These are phyloP conservation scores for Pionites leucogaster DNA, from an alignment of 2,113 vertebrate species.

Conservation along the genomic window DNA sequence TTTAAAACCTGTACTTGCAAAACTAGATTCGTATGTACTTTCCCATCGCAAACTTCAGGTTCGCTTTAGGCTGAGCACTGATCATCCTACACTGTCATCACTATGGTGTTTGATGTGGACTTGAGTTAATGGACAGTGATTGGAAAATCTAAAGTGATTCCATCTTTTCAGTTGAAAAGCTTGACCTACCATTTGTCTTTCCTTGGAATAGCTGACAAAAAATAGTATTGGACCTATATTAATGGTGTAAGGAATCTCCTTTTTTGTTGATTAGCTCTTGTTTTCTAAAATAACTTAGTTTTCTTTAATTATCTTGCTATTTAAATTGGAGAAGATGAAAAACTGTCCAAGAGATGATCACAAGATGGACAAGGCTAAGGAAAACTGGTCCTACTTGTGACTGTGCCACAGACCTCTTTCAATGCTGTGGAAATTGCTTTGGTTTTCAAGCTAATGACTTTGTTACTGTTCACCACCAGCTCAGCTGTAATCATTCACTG, in stretches of 20 bases:
- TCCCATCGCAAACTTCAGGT: neutral
- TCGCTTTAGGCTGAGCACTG: neutral
- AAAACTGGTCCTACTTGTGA: neutral
- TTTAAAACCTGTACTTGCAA: neutral
- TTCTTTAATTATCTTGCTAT: neutral
- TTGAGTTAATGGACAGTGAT: neutral
- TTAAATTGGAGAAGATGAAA: neutral
- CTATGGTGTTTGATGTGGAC: neutral
- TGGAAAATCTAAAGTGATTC: neutral
- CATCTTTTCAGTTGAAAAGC: neutral
- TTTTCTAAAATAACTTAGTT: neutral
- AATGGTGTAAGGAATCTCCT: neutral
- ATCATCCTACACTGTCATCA: neutral
- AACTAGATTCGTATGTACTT: neutral
- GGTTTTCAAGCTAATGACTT: neutral
- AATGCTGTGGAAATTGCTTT: neutral
- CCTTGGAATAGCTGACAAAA: neutral
- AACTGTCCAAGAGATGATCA: neutral
- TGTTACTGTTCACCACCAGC: neutral
- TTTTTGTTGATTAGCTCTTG: neutral
- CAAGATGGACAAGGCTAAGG: neutral
- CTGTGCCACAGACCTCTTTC: neutral
- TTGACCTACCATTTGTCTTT: neutral
- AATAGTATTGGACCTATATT: neutral
- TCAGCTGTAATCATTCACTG: neutral